These are phyloP conservation scores for Atrichornis clamosus DNA, from an alignment of 2,113 vertebrate genomes.

Conservation along the genomic window DNA sequence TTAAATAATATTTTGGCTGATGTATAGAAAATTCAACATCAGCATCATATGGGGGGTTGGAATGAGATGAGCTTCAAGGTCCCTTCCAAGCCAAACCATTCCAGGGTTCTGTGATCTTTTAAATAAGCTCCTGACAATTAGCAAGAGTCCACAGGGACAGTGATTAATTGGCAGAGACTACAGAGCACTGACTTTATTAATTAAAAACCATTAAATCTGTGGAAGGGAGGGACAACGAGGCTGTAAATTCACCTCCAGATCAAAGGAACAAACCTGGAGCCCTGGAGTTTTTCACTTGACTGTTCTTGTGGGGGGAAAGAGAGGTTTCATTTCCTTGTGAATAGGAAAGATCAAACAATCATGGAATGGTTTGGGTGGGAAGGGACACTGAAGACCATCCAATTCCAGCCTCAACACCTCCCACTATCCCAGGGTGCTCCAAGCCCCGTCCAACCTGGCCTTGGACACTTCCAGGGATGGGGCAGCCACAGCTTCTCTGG, in stretches of 20 bases:
- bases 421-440: background rate
- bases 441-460: accelerated
- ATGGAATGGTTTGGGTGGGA: background rate
- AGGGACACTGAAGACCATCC: background rate
- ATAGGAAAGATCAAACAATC: background rate
- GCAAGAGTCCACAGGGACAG: background rate
- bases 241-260: background rate
- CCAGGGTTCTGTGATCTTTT: background rate
- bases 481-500: background rate
- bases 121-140: background rate
- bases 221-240: background rate
- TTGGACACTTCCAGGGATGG: background rate
- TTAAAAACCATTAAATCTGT: background rate
- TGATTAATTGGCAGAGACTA: background rate
- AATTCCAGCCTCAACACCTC: background rate
- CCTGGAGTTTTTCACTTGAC: background rate
- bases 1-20: conserved; percentile 26
- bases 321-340: background rate
- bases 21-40: background rate
- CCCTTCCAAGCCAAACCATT: background rate
- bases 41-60: background rate
- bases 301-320: background rate
- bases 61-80: background rate
- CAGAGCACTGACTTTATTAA: background rate
- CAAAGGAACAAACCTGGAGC: background rate